phyloP scores from a whole-genome alignment of 2,888 invertebrate genomes.

The Rhamphomyia laevipes region DNA sequence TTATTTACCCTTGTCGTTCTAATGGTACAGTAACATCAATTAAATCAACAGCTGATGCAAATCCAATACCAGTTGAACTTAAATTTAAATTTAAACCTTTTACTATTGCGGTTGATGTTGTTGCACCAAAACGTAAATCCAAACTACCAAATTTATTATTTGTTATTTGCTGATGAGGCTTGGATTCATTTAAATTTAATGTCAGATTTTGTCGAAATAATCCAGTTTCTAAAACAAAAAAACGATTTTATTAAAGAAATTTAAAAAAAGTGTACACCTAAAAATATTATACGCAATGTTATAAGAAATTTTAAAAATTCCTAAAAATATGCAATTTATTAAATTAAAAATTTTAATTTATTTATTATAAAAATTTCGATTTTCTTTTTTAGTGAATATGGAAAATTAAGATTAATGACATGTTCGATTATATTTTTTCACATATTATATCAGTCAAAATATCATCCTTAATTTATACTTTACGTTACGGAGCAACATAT shows the following conservation, averaged over 20 bases:
- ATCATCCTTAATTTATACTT: no score
- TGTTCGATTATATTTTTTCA: no score
- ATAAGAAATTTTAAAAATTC: no score
- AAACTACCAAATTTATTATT: conserved; percentile 35
- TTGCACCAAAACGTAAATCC: conserved; percentile 39
- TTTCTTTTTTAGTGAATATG: no score
- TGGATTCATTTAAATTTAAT: conserved; percentile 54
- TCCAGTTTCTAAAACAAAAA: conserved; percentile 36
- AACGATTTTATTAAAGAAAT: not conserved
- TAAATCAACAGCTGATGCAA: conserved; percentile 53
- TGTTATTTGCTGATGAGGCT: conserved; percentile 27
- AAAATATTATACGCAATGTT: no score
- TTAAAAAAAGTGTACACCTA: no score
- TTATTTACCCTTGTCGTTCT: conserved; percentile 72
- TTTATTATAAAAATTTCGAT: no score
- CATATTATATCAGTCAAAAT: no score
- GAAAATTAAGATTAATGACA: no score
- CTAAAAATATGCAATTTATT: no score
- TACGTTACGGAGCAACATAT: no score
- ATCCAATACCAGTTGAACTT: conserved; percentile 32
- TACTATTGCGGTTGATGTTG: conserved; percentile 14
- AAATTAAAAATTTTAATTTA: no score
- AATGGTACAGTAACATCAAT: conserved; percentile 72
- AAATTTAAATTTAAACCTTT: conserved; percentile 60
- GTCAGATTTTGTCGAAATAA: conserved; percentile 60